Base-by-base conservation (phyloP, 2,797 vertebrate species). In the Clarias fuscus region DNA sequence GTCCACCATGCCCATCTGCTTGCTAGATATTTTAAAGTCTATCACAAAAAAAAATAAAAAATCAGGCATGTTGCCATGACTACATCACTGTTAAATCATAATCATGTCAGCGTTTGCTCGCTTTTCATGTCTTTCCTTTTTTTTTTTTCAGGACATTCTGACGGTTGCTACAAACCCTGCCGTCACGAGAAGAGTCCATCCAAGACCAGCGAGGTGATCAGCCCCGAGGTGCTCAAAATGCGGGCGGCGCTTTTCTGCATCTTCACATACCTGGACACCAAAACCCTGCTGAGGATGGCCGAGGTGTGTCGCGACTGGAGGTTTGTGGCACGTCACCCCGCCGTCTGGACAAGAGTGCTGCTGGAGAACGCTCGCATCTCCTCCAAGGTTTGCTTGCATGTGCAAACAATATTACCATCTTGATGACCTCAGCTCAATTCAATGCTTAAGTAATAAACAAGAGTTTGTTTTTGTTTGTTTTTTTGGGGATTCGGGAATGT, bases 191-290 rank as follows among this genome's bases (percentile, higher is more conserved):
- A 97, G 91, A 97, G 97, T 91, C 98, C 97, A 59, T 97, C 97
- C 0, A 96, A 96, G 90, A 96, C 95, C 89, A 98, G 96, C 0
- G 98, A 99, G 92, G 98, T 99, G 86, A 98, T 99, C 95, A 99
- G 98, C 92, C 98, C 98, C 0, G 98, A 99, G 93, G 96, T 99
- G 89, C 96, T 99, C 90, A 99, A 99, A 94, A 99, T 98, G 97
- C 91, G 98, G 0, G 98, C 98, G 0, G 98, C 98, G 1, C 96
- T 99, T 5, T 99, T 99, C 94, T 99, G 98, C 89, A 98, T 99
- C 95, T 99, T 99, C 94, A 99, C 98, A 86, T 99, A 99, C 93
- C 93, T 99, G 94, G 98, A 99, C 90, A 99, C 96, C 2, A 97
- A 97, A 93, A 99, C 97, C 0, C 94, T 99, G 85, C 94, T 99